Base-by-base conservation (phyloP, 2,113 vertebrate genomes). In the Cinclus cinclus region DNA sequence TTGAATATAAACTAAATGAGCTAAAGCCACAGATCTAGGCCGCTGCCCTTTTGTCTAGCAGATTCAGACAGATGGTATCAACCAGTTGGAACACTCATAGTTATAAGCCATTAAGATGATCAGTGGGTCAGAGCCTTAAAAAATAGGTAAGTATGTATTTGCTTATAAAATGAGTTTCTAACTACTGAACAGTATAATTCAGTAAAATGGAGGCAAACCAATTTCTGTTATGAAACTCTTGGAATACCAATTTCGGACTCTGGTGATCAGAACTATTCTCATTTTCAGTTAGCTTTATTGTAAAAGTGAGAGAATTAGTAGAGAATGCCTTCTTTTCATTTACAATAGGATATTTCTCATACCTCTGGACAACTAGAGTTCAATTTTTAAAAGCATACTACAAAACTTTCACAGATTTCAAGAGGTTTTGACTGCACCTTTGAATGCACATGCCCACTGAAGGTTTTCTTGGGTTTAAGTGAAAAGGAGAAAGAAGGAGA, bases 171-270 rank as follows among this genome's bases (percentile, higher is more conserved):
- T 88, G 86, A 84, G 23, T 74, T 94, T 80, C 94, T 83, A 95
- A 88, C 97, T 96, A 85, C 41, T 94, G 73, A 92, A 80, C 71
- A 80, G 52, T 63, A 83, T 94, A 87, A 91, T 95, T 95, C 86
- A 96, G 95, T 96, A 94, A 94, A 94, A 95, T 41, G 44, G 71
- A 93, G 71, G 56, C 76, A 75, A 92, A 96, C 62, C 58, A 58
- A 74, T 95, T 96, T 96, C 78, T 84, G 68, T 76, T 90, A 88
- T 76, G 74, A 96, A 96, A 92, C 78, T 68, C 28, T 62, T 93
- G 71, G 90, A 90, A 92, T 96, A 96, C 63, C 67, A 96, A 94
- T 97, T 97, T 96, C 27, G 84, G 92, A 92, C 74, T 95, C 83
- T 81, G 73, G 41, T 92, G 85, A 95, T 90, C 56, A 80, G 59